A percentile compares a stretch with the other conserved stretches of the same genome.
phyloP scores from a whole-genome alignment of 2,888 invertebrate genomes.

The Homarus gammarus region DNA sequence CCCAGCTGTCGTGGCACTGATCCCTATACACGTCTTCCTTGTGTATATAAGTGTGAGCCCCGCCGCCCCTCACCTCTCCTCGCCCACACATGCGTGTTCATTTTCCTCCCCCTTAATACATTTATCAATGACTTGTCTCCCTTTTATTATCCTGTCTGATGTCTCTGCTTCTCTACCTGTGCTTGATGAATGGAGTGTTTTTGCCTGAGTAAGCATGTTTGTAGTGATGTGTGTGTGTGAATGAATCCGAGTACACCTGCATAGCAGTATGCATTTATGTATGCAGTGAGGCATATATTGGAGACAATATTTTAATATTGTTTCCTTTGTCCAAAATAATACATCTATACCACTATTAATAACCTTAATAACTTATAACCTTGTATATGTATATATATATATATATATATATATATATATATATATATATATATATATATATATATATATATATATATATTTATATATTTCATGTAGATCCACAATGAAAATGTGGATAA shows the following conservation, averaged over 20 bases:
- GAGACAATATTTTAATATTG: too few species aligned
- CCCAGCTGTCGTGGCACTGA: not conserved
- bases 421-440: conserved; percentile 8
- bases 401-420: conserved; percentile 20
- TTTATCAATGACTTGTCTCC: conserved; percentile 35
- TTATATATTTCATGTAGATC: too few species aligned
- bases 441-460: conserved; percentile 18
- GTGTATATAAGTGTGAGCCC: conserved; percentile 9
- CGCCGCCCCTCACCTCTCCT: conserved; percentile 29
- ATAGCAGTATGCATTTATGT: too few species aligned
- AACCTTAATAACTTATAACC: too few species aligned
- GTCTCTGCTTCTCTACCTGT: not conserved
- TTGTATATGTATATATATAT: too few species aligned
- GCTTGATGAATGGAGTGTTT: not conserved
- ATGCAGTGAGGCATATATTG: too few species aligned
- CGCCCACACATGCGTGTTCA: conserved; percentile 55
- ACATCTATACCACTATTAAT: too few species aligned
- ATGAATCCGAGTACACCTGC: too few species aligned
- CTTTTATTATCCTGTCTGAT: not conserved
- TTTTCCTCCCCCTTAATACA: conserved; percentile 46
- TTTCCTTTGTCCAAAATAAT: too few species aligned
- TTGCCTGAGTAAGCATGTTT: not conserved
- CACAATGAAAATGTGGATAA: too few species aligned
- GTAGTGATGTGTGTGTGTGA: not conserved
- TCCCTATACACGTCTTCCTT: conserved; percentile 3